Evolutionary conservation across 1,140 invertebrate genomes (phyloP).

Genomic region (Nephotettix cincticeps): DNA sequence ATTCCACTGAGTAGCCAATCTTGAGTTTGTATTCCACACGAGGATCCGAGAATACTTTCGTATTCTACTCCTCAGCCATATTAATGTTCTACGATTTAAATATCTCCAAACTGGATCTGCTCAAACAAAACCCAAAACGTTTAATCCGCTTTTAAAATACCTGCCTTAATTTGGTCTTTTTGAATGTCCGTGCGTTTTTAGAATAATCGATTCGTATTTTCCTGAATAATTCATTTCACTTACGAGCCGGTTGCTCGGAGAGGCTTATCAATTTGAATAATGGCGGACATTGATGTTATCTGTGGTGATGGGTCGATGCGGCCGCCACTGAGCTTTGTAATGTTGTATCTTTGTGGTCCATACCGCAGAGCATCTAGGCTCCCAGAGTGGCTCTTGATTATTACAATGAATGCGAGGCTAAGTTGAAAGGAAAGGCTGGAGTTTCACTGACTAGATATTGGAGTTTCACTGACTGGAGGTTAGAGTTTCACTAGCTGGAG

Average conservation of each 20-base stretch:
- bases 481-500: too few species aligned
- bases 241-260: neutral
- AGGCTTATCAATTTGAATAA: slow-evolving; percentile 7
- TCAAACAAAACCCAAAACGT: neutral
- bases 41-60: too few species aligned
- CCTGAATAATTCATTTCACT: slow-evolving; percentile 7
- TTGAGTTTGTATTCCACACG: too few species aligned
- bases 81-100: neutral
- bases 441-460: too few species aligned
- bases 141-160: slow-evolving; percentile 5
- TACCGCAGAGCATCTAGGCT: too few species aligned
- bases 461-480: too few species aligned
- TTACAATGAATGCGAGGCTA: too few species aligned
- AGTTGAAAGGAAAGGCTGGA: too few species aligned
- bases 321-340: too few species aligned
- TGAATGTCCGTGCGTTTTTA: neutral
- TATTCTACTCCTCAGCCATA: too few species aligned
- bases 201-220: neutral
- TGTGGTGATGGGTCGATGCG: neutral
- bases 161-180: slow-evolving; percentile 6
- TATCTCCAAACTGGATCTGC: neutral
- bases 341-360: neutral
- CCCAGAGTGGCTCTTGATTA: too few species aligned
- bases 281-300: neutral
- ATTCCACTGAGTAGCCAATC: too few species aligned